Evolutionary conservation across 2,113 vertebrate genomes (phyloP).

Genomic region (Oplegnathus fasciatus): DNA sequence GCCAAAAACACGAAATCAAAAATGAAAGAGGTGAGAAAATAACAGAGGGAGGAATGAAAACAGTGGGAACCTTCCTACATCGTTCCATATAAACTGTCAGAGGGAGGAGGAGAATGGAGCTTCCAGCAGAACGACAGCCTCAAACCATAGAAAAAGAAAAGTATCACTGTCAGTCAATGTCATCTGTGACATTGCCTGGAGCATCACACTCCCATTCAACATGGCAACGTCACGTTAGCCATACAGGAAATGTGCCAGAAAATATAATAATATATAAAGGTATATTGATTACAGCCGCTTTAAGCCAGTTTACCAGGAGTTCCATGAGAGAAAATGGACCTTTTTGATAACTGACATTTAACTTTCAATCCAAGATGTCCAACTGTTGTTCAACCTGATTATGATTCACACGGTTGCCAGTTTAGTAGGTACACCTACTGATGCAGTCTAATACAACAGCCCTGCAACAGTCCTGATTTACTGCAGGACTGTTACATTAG

Average conservation of each 20-base stretch:
- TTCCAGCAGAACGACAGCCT: conserved; percentile 6
- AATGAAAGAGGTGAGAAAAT: conserved; percentile 51
- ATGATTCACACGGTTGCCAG: no score
- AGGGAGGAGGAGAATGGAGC: conserved; percentile 10
- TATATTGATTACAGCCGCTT: not conserved
- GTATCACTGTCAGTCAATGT: not conserved
- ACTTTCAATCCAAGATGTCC: not conserved
- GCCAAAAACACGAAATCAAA: conserved; percentile 36
- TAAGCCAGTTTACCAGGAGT: not conserved
- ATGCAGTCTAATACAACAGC: no score
- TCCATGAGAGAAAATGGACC: not conserved
- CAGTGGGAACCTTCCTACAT: conserved; percentile 39
- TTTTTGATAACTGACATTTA: not conserved
- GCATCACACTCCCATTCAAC: not conserved
- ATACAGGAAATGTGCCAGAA: not conserved
- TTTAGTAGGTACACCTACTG: no score
- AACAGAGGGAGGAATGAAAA: conserved; percentile 61
- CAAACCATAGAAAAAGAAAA: conserved; percentile 22
- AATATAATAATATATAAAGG: not conserved
- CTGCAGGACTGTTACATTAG: no score
- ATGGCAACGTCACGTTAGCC: not conserved
- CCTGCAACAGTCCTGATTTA: no score
- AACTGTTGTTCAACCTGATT: not conserved
- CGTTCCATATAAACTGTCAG: conserved; percentile 7
- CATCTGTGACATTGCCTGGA: not conserved